Evolutionary conservation across 2,888 invertebrate genomes (phyloP), one percentile per base, ranked within the genome.

Genomic region (Poecilobothrus nobilitatus): DNA sequence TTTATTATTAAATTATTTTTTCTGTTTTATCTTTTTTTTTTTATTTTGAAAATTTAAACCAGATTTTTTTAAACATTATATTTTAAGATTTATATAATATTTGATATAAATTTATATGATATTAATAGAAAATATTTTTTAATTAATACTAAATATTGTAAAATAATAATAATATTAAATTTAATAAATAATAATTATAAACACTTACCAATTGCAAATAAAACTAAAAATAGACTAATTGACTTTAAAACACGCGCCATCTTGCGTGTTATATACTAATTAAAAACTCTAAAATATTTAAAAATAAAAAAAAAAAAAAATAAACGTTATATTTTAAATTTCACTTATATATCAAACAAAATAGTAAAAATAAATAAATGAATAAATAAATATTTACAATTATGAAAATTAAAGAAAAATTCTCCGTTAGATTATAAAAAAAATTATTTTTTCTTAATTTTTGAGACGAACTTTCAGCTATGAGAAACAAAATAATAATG

Each of bases 211-310:
- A 76, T 73, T 73, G 76, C 78, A 73, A 74, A 74, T 75, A 76
- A 80, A 73, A 82, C 72, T 74, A 80, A 73, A 73, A 82, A 74
- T 73, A 79, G 73, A 76, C 78, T 76, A 74, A 81, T 75, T 71
- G 78, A 74, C 73, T 78, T 76, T 76, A 80, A 78, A 77, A 78
- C 78, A 76, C 78, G 77, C 79, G 80, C 78, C 82, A 82, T 82
- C 72, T 76, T 80, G 77, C 75, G 75, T 68, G 68, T 71, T 75
- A 75, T 75, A 73, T 74, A 77, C 72, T 75, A 74, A 73, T 74
- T 66, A 69, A 67, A 67, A 67, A 37, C 9, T 64, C 67, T 65
- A 64, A 63, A 61, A 67, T 66, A 33, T 68, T 27, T 71, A 66
- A 69, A 22, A 69, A 70, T 63, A 69, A 68, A 41, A 70, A 4